Evolutionary conservation across 2,888 invertebrate species (phyloP).

Genomic region (Strigamia transsilvanica): DNA sequence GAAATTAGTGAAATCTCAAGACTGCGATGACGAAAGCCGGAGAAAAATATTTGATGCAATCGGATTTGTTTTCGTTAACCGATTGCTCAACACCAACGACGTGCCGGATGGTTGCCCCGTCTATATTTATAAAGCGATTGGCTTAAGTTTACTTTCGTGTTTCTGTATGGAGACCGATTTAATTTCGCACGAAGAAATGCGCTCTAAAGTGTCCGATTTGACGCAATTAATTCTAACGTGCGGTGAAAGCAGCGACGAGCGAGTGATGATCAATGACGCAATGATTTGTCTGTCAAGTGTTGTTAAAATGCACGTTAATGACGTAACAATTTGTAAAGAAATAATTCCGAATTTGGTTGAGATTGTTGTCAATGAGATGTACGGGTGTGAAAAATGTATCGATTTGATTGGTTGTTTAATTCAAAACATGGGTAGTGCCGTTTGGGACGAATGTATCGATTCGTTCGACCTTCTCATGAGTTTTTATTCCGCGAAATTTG

Average conservation of each 20-base stretch:
- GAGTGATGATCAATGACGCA: constrained; percentile 57
- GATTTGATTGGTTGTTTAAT: constrained; percentile 14
- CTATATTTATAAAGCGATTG: constrained; percentile 88
- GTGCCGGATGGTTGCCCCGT: constrained; percentile 88
- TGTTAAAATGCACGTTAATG: constrained; percentile 72
- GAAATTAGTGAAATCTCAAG: constrained; percentile 83
- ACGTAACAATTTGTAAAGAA: constrained; percentile 63
- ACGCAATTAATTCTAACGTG: constrained; percentile 52
- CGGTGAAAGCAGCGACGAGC: constrained; percentile 46
- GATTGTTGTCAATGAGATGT: constrained; percentile 85
- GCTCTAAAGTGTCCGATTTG: constrained; percentile 55
- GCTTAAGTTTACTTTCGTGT: constrained; percentile 83
- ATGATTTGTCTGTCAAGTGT: constrained; percentile 71
- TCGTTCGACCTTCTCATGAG: constrained; percentile 54
- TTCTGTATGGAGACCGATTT: constrained; percentile 69
- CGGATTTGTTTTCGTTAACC: constrained; percentile 84
- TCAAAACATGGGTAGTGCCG: constrained; percentile 42
- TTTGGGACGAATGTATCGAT: constrained; percentile 51
- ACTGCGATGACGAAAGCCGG: constrained; percentile 72
- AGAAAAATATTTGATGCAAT: constrained; percentile 80
- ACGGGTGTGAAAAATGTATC: constrained; percentile 87
- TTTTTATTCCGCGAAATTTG: constrained; percentile 65
- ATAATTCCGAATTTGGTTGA: constrained; percentile 73
- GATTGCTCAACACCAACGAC: constrained; percentile 75
- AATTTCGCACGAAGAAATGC: constrained; percentile 56